Conservation (phyloP, 2,113 vertebrate species). For the Micronycteris hirsuta region DNA sequence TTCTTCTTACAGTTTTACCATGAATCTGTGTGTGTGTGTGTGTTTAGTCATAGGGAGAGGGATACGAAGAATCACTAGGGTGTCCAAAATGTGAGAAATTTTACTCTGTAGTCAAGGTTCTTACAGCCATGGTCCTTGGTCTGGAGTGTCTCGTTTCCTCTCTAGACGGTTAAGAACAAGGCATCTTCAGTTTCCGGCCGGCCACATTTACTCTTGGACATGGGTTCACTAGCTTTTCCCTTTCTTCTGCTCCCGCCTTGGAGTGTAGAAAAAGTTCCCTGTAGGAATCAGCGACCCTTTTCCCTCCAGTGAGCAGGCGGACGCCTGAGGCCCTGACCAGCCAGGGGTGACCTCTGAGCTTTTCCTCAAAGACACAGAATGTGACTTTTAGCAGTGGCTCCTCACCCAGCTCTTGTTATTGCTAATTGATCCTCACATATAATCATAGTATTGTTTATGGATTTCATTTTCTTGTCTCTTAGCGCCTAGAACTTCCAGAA, state of each 20-base stretch:
- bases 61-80: background rate
- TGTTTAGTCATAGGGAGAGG: background rate
- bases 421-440: slow-evolving; percentile 16
- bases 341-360: background rate
- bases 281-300: background rate
- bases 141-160: background rate
- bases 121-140: background rate
- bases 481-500: background rate
- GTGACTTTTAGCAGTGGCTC: background rate
- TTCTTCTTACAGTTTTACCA: background rate
- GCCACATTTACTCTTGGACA: background rate
- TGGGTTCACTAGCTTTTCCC: background rate
- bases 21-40: background rate
- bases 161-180: background rate
- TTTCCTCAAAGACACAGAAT: background rate
- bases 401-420: background rate
- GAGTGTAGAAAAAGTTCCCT: background rate
- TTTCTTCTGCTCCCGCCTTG: background rate
- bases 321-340: background rate
- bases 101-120: background rate
- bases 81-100: background rate
- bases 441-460: background rate
- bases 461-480: background rate
- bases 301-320: background rate
- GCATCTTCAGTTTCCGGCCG: background rate